Percentiles rank a stretch among this genome's conserved stretches.
Conservation (phyloP, 2,797 vertebrate species). For the Mus minutoides region DNA sequence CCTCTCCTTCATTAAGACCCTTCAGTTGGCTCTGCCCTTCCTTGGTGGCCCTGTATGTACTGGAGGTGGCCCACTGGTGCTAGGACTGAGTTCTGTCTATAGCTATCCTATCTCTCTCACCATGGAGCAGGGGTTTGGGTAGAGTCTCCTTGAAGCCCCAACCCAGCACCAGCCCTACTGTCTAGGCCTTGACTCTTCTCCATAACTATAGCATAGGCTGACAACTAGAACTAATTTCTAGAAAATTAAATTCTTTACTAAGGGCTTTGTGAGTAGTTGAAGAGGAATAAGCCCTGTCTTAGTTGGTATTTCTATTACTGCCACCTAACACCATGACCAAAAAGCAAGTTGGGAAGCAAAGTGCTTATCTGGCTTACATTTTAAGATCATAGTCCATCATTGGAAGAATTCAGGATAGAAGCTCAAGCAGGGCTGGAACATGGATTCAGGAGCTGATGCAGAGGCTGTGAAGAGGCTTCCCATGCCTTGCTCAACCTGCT, state of each 20-base stretch:
- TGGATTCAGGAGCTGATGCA: neutral
- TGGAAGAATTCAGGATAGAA: neutral
- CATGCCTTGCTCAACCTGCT: neutral
- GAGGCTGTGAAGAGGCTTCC: neutral
- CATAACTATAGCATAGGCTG: neutral
- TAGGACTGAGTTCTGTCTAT: neutral
- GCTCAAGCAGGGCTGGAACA: neutral
- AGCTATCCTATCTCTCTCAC: neutral
- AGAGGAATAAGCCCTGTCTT: neutral
- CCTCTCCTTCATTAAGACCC: neutral
- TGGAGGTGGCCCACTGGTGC: neutral
- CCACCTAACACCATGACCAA: neutral
- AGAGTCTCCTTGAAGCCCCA: neutral
- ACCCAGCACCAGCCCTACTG: neutral
- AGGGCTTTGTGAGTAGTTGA: neutral
- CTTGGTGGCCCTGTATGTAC: neutral
- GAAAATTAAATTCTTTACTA: neutral
- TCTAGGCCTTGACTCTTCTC: neutral
- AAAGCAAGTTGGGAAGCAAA: neutral
- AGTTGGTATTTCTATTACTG: no score
- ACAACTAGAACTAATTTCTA: neutral
- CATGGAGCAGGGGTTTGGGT: neutral
- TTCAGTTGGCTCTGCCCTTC: neutral
- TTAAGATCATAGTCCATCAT: neutral
- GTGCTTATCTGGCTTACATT: neutral